A percentile compares a stretch with the other conserved stretches of the same genome.
Evolutionary conservation across 1,140 invertebrate genomes (phyloP).

Genomic region (Sarcophaga bullata): DNA sequence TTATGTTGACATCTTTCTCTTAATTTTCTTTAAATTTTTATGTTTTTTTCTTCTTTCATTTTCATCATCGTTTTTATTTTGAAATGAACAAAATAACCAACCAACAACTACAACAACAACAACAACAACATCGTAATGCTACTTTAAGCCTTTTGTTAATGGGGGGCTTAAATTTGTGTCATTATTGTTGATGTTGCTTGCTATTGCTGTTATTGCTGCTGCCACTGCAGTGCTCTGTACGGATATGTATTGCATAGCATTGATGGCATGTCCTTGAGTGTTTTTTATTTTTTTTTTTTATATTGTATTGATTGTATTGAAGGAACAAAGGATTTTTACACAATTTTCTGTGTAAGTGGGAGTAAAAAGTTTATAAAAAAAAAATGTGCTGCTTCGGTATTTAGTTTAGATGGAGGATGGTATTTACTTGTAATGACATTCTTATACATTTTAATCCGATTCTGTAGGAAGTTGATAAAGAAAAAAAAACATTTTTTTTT

Average conservation of each 20-base stretch:
- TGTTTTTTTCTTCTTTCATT: background rate
- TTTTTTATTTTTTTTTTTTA: background rate
- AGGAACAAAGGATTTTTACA: background rate
- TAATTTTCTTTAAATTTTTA: background rate
- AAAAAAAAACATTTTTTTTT: background rate
- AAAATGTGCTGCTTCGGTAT: too few relatives aligned
- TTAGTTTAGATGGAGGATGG: too few relatives aligned
- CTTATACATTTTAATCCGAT: background rate
- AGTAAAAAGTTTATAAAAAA: too few relatives aligned
- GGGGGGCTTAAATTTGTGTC: background rate
- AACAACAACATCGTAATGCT: conserved; percentile 2
- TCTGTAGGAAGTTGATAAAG: background rate
- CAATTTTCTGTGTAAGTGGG: background rate
- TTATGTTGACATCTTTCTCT: background rate
- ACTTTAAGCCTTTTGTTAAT: conserved; percentile 22
- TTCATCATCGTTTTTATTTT: too few relatives aligned
- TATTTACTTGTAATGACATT: conserved; percentile 26
- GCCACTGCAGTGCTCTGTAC: too few relatives aligned
- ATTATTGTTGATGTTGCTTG: background rate
- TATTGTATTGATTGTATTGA: background rate
- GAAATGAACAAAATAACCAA: too few relatives aligned
- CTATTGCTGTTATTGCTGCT: too few relatives aligned
- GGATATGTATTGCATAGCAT: too few relatives aligned
- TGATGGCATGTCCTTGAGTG: too few relatives aligned
- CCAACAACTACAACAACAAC: too few relatives aligned